phyloP scores from a whole-genome alignment of 2,113 vertebrate species.

The Brevimyrus niger region DNA sequence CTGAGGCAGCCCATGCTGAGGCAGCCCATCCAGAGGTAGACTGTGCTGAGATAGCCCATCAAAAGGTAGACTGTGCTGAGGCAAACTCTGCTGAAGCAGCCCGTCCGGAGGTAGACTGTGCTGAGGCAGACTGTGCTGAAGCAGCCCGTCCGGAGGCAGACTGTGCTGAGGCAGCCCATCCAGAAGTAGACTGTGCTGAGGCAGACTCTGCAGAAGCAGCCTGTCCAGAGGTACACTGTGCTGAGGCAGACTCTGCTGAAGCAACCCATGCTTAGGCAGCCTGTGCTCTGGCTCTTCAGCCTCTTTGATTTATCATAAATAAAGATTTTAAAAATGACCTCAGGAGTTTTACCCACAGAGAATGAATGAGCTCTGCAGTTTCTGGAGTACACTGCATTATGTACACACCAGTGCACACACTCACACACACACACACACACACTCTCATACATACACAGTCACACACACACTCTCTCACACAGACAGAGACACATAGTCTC shows the following conservation, averaged over 20 bases:
- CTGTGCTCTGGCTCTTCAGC: not conserved
- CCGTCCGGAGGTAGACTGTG: too few relatives aligned
- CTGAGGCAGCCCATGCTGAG: not conserved
- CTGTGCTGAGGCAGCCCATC: not conserved
- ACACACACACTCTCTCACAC: not conserved
- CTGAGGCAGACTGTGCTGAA: not conserved
- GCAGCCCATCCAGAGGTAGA: not conserved
- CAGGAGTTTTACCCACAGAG: not conserved
- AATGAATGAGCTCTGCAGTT: not conserved
- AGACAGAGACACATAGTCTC: not conserved
- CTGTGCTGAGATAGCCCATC: too few relatives aligned
- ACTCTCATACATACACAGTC: not conserved
- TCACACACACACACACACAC: not conserved
- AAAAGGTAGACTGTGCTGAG: too few relatives aligned
- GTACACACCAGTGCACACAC: not conserved
- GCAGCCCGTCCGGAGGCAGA: too few relatives aligned
- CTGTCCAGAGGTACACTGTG: too few relatives aligned
- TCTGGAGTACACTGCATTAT: not conserved
- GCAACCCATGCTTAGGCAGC: too few relatives aligned
- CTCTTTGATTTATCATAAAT: not conserved
- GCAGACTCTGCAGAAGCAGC: not conserved
- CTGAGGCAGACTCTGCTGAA: not conserved
- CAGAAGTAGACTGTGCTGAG: not conserved
- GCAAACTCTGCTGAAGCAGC: not conserved
- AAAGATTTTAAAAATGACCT: not conserved